phyloP scores from a whole-genome alignment of 2,113 vertebrate genomes.

The Phalacrocorax pelagicus region DNA sequence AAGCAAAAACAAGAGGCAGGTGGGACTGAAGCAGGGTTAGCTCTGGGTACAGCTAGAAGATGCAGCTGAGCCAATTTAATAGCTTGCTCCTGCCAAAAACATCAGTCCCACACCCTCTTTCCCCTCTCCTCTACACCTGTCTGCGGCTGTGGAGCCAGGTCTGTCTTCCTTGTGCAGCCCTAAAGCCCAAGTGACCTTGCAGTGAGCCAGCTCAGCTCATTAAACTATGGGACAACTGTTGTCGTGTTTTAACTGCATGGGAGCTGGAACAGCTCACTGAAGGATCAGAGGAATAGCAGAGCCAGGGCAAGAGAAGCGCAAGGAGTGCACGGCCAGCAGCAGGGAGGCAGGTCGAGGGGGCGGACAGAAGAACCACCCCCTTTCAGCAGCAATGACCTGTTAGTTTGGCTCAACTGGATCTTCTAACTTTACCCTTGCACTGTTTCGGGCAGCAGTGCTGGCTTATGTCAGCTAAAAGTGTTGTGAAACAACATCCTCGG shows the following conservation, averaged over 20 bases:
- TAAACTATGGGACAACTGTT: background rate
- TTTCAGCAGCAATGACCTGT: background rate
- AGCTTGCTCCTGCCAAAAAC: conserved; percentile 11
- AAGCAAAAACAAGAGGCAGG: background rate
- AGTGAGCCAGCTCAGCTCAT: background rate
- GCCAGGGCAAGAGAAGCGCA: background rate
- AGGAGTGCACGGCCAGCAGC: background rate
- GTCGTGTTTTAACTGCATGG: background rate
- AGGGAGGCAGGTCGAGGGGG: background rate
- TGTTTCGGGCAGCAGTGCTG: background rate
- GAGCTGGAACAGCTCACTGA: background rate
- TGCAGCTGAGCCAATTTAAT: background rate
- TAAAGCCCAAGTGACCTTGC: background rate
- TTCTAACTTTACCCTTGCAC: background rate
- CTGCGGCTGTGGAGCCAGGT: background rate
- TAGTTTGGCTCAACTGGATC: conserved; percentile 39
- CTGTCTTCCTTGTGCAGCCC: background rate
- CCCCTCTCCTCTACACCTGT: background rate
- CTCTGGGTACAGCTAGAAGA: background rate
- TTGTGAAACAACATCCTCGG: conserved; percentile 13
- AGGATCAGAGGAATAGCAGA: background rate
- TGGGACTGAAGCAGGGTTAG: background rate
- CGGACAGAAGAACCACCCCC: background rate
- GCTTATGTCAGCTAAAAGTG: conserved; percentile 33
- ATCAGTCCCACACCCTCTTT: background rate